Conservation (phyloP, 2,797 vertebrate species). For the Coregonus ussuriensis region DNA sequence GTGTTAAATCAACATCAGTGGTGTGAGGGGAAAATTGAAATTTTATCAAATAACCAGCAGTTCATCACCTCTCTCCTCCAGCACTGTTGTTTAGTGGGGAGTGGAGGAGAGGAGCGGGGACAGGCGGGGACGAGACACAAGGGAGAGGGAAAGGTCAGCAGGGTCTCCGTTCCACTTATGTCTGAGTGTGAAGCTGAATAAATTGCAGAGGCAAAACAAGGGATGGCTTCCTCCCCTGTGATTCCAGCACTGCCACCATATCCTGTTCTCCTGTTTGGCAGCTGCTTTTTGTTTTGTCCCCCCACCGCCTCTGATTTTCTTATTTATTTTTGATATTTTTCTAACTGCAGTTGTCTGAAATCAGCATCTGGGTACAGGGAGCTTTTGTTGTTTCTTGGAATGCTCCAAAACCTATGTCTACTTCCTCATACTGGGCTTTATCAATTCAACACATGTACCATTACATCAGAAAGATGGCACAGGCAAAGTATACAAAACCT, state of each 20-base stretch:
- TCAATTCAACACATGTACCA: conserved; percentile 8
- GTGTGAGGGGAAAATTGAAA: conserved; percentile 35
- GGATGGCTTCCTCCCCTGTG: conserved; percentile 25
- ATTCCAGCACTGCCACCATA: conserved; percentile 1
- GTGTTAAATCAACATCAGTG: conserved; percentile 45
- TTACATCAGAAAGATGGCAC: conserved; percentile 7
- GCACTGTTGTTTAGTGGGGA: conserved; percentile 16
- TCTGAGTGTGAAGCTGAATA: conserved; percentile 49
- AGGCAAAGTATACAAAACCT: background rate
- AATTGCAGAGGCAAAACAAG: conserved; percentile 29
- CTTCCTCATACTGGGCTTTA: background rate
- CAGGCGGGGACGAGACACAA: conserved; percentile 12
- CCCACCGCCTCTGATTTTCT: background rate
- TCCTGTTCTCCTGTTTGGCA: conserved; percentile 10
- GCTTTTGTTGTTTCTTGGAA: conserved; percentile 4
- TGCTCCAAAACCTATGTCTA: background rate
- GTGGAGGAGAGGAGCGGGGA: conserved; percentile 11
- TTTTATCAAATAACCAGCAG: conserved; percentile 47
- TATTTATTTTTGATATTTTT: background rate
- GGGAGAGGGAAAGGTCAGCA: conserved; percentile 28
- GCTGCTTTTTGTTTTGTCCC: conserved; percentile 11
- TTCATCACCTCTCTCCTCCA: conserved; percentile 21
- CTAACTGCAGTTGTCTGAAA: background rate
- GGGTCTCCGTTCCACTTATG: conserved; percentile 55
- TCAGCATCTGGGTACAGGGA: background rate